phyloP scores from a whole-genome alignment of 2,888 invertebrate genomes.

The Phaonia tiefii region DNA sequence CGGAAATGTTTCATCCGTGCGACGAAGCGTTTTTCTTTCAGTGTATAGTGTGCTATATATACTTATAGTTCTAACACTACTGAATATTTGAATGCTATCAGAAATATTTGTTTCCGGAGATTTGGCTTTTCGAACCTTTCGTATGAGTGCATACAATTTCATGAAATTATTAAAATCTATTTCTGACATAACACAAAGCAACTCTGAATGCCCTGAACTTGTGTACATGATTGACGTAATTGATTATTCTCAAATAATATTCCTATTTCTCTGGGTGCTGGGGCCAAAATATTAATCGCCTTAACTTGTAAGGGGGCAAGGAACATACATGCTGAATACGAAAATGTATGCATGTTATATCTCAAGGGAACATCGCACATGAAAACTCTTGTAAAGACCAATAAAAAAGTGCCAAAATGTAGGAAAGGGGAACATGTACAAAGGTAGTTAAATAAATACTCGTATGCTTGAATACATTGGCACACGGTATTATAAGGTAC shows the following conservation, averaged over 20 bases:
- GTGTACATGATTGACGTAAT: not conserved
- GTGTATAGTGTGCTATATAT: no score
- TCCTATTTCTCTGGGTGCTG: not conserved
- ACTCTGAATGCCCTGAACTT: not conserved
- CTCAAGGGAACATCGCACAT: not conserved
- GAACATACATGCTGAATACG: constrained; percentile 32
- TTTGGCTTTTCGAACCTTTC: no score
- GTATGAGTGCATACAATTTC: not conserved
- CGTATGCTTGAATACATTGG: no score
- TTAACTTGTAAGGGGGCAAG: constrained; percentile 11
- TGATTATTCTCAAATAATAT: no score
- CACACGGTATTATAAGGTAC: no score
- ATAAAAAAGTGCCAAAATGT: no score
- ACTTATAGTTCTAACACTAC: no score
- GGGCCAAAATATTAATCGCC: constrained; percentile 12
- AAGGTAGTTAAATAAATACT: no score
- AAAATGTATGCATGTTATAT: constrained; percentile 4
- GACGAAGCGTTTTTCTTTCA: no score
- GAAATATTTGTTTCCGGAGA: no score
- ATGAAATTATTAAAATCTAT: constrained; percentile 7
- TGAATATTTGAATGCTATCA: no score
- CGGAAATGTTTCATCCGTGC: no score
- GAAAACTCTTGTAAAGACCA: not conserved
- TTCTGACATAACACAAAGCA: not conserved
- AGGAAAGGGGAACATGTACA: not conserved